A percentile compares a stretch with the other conserved stretches of the same genome.
These are phyloP conservation scores for Leucania comma DNA, from an alignment of 2,888 invertebrate species.

Conservation along the genomic window DNA sequence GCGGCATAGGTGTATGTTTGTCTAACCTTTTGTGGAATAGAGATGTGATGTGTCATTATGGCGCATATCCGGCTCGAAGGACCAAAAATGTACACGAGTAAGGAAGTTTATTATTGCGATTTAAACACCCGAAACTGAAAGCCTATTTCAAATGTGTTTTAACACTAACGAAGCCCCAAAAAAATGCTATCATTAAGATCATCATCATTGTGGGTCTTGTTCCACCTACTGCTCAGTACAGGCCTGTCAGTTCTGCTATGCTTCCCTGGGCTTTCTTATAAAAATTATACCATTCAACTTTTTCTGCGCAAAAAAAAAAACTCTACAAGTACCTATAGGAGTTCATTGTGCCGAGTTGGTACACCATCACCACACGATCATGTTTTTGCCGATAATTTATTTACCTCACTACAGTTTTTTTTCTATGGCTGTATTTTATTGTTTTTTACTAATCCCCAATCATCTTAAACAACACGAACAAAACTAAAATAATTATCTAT, in stretches of 20 bases:
- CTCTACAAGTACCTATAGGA: conserved; percentile 7
- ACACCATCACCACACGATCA: conserved; percentile 33
- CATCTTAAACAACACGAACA: not conserved
- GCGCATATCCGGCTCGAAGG: too few species aligned
- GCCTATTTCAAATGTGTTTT: too few species aligned
- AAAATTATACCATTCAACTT: conserved; percentile 39
- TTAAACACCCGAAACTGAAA: too few species aligned
- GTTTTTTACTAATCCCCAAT: conserved; percentile 6
- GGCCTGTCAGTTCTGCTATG: conserved; percentile 29
- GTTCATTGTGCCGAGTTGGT: conserved; percentile 45
- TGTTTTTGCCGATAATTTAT: conserved; percentile 43
- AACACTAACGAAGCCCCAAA: not conserved
- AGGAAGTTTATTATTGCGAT: too few species aligned
- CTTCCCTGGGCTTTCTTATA: conserved; percentile 42
- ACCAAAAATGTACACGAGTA: too few species aligned
- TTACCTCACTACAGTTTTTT: conserved; percentile 33
- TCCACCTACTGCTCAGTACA: conserved; percentile 16
- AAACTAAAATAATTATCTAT: not conserved
- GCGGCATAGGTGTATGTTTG: too few species aligned
- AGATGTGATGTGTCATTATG: too few species aligned
- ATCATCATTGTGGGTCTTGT: conserved; percentile 8
- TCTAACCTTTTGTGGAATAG: too few species aligned
- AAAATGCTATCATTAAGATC: conserved; percentile 11
- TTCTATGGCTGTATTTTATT: not conserved
- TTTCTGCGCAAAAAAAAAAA: conserved; percentile 25